Conservation (phyloP, 2,888 invertebrate genomes). For the Margaritifera margaritifera region DNA sequence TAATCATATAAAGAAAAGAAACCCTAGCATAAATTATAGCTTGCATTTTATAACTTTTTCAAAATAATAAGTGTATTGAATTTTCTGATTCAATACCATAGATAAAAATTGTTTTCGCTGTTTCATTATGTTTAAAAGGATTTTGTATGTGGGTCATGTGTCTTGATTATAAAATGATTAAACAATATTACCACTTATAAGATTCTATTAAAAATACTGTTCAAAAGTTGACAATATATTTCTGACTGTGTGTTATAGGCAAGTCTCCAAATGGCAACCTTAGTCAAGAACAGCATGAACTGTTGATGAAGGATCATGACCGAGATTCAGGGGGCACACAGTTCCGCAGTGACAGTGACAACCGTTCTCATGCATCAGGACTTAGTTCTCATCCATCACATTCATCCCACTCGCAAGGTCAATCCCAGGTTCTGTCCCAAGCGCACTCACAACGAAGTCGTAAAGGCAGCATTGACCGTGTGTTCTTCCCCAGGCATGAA, state of each 20-base stretch:
- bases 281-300: constrained; percentile 66
- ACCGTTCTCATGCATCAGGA: constrained; percentile 72
- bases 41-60: constrained; percentile 31
- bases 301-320: constrained; percentile 68
- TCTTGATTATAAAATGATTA: no score
- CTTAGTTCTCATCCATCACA: constrained; percentile 68
- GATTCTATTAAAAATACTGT: no score
- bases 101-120: no score
- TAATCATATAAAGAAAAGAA: no score
- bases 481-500: constrained; percentile 81
- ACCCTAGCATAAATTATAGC: not conserved
- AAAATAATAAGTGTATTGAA: constrained; percentile 77
- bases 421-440: constrained; percentile 36
- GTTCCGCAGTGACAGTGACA: constrained; percentile 74
- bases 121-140: no score
- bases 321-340: constrained; percentile 70
- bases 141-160: no score
- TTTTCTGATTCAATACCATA: no score
- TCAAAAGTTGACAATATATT: no score
- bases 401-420: constrained; percentile 71
- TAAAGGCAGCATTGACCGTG: constrained; percentile 81
- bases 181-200: no score
- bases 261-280: constrained; percentile 75
- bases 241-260: no score
- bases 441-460: constrained; percentile 49